Conservation (phyloP, 2,113 vertebrate genomes). For the Recurvirostra avosetta region DNA sequence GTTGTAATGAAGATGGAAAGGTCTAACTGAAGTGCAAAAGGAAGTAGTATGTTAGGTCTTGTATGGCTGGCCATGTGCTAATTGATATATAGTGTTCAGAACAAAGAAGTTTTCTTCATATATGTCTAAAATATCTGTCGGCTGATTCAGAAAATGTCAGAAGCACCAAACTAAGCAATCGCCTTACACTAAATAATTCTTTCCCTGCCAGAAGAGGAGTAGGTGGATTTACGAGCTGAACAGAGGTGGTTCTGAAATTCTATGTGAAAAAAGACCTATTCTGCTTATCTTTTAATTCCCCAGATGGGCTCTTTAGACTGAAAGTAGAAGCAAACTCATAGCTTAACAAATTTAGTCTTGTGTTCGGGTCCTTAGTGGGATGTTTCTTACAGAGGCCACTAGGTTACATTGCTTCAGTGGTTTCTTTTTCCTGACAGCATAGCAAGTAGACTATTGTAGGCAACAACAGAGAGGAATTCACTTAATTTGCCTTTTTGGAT, state of each 20-base stretch:
- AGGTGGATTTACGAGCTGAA: background rate
- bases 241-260: background rate
- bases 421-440: background rate
- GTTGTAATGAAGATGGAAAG: background rate
- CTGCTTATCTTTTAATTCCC: background rate
- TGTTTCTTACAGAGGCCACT: background rate
- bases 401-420: background rate
- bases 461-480: background rate
- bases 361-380: background rate
- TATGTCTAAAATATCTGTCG: background rate
- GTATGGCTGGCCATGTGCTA: background rate
- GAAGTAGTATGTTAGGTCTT: background rate
- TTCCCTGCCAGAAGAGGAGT: background rate
- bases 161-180: background rate
- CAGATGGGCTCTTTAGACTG: background rate
- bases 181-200: background rate
- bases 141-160: background rate
- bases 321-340: background rate
- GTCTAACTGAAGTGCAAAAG: background rate
- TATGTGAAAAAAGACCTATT: background rate
- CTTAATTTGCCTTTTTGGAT: background rate
- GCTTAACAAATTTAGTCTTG: background rate
- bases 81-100: background rate
- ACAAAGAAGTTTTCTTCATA: background rate
- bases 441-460: background rate